These are phyloP conservation scores for Prunella himalayana DNA, from an alignment of 2,113 vertebrate genomes.

Conservation along the genomic window DNA sequence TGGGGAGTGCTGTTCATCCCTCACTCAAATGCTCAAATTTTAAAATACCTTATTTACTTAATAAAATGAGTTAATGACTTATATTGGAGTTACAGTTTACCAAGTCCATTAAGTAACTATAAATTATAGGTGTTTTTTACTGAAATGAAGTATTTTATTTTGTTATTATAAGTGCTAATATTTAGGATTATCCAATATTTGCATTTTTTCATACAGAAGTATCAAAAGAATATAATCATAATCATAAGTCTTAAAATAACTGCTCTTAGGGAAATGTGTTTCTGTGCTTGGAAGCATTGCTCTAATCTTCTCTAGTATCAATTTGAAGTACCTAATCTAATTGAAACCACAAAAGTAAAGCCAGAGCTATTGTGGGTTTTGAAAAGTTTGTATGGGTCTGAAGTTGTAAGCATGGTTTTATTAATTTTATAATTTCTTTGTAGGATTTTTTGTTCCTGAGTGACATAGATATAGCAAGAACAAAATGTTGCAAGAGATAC, in stretches of 20 bases:
- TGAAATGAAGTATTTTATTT: not conserved
- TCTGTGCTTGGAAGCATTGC: not conserved
- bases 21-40: not conserved
- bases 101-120: not conserved
- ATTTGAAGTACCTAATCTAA: not conserved
- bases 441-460: not conserved
- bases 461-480: not conserved
- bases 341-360: not conserved
- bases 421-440: not conserved
- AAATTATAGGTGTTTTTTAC: not conserved
- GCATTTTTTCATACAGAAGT: not conserved
- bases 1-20: accelerated
- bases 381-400: not conserved
- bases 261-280: not conserved
- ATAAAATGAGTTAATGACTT: not conserved
- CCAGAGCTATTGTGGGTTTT: not conserved
- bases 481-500: not conserved
- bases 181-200: not conserved
- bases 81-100: not conserved
- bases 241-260: not conserved
- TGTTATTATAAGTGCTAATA: not conserved
- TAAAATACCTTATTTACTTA: not conserved
- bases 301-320: not conserved
- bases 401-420: not conserved
- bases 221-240: not conserved